Evolutionary conservation across 2,797 vertebrate genomes (phyloP).

Genomic region (Lindbergichthys nudifrons): DNA sequence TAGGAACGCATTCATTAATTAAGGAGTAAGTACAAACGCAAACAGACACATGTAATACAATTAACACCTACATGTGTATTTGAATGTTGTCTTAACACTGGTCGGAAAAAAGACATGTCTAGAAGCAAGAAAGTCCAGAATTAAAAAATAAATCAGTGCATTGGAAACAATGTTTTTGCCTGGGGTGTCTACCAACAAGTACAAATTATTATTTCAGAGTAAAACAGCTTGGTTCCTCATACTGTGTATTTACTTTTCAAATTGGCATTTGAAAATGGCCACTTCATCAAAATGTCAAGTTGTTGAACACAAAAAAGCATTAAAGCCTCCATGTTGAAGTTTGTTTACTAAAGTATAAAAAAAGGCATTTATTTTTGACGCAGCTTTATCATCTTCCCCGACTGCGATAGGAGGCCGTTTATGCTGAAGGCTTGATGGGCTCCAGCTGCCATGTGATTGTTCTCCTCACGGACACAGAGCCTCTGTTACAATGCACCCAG

Average conservation of each 20-base stretch:
- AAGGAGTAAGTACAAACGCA: no score
- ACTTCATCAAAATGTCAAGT: neutral
- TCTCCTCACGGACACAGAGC: conserved; percentile 24
- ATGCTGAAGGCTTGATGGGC: conserved; percentile 9
- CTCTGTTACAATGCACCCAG: conserved; percentile 20
- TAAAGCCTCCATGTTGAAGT: neutral
- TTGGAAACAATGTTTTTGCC: no score
- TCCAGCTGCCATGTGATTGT: conserved; percentile 40
- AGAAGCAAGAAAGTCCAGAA: neutral
- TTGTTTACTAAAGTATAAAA: conserved; percentile 1
- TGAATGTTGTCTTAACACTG: no score
- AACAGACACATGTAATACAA: no score
- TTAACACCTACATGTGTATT: no score
- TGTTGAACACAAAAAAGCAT: neutral
- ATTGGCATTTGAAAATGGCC: neutral
- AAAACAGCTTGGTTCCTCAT: neutral
- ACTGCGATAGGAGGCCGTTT: conserved; percentile 12
- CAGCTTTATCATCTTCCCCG: conserved; percentile 2
- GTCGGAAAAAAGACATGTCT: no score
- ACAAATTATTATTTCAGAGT: neutral
- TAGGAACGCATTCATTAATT: no score
- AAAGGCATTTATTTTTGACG: conserved; percentile 7
- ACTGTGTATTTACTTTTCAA: neutral
- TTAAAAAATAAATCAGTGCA: no score
- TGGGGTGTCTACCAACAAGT: no score